Evolutionary conservation across 1,140 invertebrate genomes (phyloP).

Genomic region (Epicauta chinensis): DNA sequence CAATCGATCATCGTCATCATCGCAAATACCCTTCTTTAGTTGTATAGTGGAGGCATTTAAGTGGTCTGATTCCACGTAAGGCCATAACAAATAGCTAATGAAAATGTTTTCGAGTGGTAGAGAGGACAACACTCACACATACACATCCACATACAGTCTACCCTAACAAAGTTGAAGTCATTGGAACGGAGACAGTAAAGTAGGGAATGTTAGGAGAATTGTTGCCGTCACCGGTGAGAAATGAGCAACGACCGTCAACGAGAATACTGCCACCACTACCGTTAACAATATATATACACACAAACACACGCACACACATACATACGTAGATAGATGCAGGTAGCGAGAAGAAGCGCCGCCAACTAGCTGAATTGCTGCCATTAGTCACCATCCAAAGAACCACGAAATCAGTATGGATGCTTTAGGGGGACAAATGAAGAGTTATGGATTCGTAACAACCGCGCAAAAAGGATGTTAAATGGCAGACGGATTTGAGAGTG

Average conservation of each 20-base stretch:
- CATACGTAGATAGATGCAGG: constrained; percentile 21
- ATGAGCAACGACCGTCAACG: constrained; percentile 29
- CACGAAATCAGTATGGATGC: constrained; percentile 34
- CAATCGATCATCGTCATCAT: too few relatives aligned
- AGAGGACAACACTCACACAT: constrained; percentile 4
- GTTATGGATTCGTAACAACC: constrained; percentile 36
- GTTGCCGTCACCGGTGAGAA: constrained; percentile 37
- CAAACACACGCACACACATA: not conserved
- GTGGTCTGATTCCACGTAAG: too few relatives aligned
- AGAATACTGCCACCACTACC: constrained; percentile 30
- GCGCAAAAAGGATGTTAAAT: constrained; percentile 34
- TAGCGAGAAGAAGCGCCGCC: constrained; percentile 32
- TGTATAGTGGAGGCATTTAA: too few relatives aligned
- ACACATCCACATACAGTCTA: not conserved
- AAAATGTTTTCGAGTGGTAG: constrained; percentile 35
- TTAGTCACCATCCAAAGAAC: constrained; percentile 37
- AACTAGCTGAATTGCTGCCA: constrained; percentile 36
- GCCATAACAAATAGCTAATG: constrained; percentile 40
- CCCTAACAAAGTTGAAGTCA: constrained; percentile 36
- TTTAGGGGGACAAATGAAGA: constrained; percentile 36
- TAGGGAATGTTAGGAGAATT: constrained; percentile 32
- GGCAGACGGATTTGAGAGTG: constrained; percentile 21
- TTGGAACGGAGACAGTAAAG: constrained; percentile 33
- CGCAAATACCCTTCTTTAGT: too few relatives aligned
- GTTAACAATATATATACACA: too few relatives aligned